Evolutionary conservation across 2,888 invertebrate genomes (phyloP).

Genomic region (Drosophila kambysellisi): DNA sequence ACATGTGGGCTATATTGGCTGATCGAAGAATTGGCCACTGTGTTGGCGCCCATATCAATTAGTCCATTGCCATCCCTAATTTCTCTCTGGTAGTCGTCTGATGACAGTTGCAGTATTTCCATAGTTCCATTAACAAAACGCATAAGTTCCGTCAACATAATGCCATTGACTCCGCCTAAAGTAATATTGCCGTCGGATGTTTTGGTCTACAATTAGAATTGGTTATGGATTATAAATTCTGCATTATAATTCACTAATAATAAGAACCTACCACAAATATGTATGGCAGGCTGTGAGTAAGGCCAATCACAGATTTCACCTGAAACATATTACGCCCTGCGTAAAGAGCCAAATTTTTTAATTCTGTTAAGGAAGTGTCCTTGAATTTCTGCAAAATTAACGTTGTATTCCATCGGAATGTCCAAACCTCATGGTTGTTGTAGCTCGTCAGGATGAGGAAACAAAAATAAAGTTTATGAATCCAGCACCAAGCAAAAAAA

Average conservation of each 20-base stretch:
- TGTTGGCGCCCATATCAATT: constrained; percentile 13
- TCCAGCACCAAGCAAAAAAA: constrained; percentile 1
- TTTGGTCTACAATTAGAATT: constrained; percentile 10
- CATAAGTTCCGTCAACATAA: constrained; percentile 2
- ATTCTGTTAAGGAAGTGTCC: not conserved
- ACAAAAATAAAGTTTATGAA: fast-evolving
- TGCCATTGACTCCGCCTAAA: constrained; percentile 9
- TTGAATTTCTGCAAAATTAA: fast-evolving
- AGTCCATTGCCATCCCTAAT: not conserved
- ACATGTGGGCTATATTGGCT: not conserved
- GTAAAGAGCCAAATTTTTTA: too few species aligned
- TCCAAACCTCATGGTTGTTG: not conserved
- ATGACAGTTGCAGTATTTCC: not conserved
- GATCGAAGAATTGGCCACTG: not conserved
- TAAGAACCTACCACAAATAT: constrained; percentile 18
- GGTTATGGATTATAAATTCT: not conserved
- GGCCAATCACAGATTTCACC: not conserved
- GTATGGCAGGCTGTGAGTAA: constrained; percentile 14
- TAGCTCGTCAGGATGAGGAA: not conserved
- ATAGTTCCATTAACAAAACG: not conserved
- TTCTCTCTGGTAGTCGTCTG: not conserved
- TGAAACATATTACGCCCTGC: not conserved
- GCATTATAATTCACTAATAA: not conserved
- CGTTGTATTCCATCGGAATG: not conserved
- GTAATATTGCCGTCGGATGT: not conserved